Evolutionary conservation across 2,113 vertebrate genomes (phyloP), one percentile per base, ranked within the genome.

Genomic region (Emydura subglobosa): DNA sequence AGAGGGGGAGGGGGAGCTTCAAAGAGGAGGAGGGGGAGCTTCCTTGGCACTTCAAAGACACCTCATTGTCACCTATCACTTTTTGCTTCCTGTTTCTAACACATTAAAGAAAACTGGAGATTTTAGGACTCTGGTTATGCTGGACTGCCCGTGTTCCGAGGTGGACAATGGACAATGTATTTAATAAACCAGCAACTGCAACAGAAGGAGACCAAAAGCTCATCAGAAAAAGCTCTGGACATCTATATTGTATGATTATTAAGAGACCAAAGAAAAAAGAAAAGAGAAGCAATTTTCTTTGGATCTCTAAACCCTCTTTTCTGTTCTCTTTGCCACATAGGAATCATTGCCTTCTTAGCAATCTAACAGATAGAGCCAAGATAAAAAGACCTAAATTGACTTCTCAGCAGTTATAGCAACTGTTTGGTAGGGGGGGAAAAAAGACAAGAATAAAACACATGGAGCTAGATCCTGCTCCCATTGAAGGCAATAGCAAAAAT

Each of bases 171-270:
- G 76, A 61, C 61, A 89, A 51, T 0, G 0, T 0, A 4, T 93
- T 68, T 80, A 86, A 72, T 84, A 74, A 96, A 92, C 29, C 1
- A 81, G 76, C 42, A 90, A 4, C 0, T 85, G 68, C 83, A 92
- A 91, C 59, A 93, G 55, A 93, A 29, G 90, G 74, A 93, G 54
- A 54, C 54, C 79, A 82, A 95, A 94, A 93, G 65, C 91, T 83
- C 87, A 79, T 89, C 57, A 68, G 47, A 92, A 95, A 96, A 95
- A 50, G 87, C 89, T 91, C 93, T 91, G 93, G 42, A 96, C 91
- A 55, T 50, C 91, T 53, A 13, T 34, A n/a, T 6, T 79, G 65
- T 89, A 78, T 2, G 4, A 74, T 79, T 53, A 87, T 91, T 82
- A 92, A 87, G 22, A 76, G 76, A 94, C 81, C 79, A 89, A 50